These are phyloP conservation scores for Caenorhabditis japonica DNA, from an alignment of 2,888 invertebrate genomes.

Conservation along the genomic window DNA sequence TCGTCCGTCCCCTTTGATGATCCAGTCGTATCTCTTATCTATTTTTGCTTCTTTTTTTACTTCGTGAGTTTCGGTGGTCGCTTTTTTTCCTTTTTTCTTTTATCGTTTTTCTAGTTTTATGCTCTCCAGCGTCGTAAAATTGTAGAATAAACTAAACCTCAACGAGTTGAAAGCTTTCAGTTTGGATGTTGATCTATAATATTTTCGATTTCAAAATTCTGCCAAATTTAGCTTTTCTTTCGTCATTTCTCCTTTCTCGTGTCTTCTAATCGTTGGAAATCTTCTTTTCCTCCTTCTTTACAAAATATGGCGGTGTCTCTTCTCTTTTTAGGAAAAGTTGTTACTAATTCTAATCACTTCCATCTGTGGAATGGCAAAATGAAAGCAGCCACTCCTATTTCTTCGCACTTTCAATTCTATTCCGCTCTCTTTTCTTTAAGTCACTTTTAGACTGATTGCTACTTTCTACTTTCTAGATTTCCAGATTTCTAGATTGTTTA, in stretches of 20 bases:
- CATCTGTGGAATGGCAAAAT: constrained; percentile 5
- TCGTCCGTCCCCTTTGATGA: neutral
- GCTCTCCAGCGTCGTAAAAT: constrained; percentile 1
- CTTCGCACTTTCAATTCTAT: constrained; percentile 35
- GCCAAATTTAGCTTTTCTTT: constrained; percentile 4
- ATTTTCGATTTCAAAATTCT: too few species aligned
- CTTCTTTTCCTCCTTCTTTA: constrained; percentile 16
- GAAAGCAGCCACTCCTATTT: constrained; percentile 31
- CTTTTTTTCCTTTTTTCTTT: neutral
- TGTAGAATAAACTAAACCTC: neutral
- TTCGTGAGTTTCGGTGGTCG: neutral
- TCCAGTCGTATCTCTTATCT: constrained; percentile 1
- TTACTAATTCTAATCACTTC: constrained; percentile 50
- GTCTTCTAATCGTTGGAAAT: constrained; percentile 8
- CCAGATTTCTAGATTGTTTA: too few species aligned
- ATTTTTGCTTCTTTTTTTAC: neutral
- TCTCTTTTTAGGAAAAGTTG: constrained; percentile 25
- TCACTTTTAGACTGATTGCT: constrained; percentile 4
- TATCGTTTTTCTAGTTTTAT: neutral
- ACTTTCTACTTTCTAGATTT: neutral
- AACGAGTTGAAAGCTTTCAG: neutral
- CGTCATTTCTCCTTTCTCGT: constrained; percentile 5
- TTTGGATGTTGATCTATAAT: too few species aligned
- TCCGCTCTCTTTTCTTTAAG: constrained; percentile 6
- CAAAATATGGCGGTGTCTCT: constrained; percentile 8